Evolutionary conservation across 2,797 vertebrate genomes (phyloP), one percentile per base, ranked within the genome.

Genomic region (Microchirus variegatus): DNA sequence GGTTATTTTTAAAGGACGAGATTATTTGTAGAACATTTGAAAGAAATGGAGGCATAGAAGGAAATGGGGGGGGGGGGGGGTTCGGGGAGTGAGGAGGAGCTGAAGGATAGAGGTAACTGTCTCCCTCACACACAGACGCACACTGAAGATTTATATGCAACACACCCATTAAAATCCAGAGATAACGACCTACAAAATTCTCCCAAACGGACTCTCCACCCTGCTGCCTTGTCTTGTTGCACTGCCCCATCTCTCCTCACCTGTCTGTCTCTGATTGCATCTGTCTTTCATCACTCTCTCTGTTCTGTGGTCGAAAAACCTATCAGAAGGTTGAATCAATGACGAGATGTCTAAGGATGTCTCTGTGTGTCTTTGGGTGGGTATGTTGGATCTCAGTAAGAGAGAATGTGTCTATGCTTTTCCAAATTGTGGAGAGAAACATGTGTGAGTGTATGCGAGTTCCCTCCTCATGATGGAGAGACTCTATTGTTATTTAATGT

Each of bases 241-340:
- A 45, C 78, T 62, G 66, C 68, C 62, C 64, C 53, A 45, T 72
- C 72, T 73, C 67, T 70, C 74, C 66, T 71, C 73, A 82, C 77
- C 85, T 86, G 86, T 78, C 84, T 79, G 45, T 77, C 72, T 88
- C 70, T 64, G 79, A 69, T 89, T 90, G 82, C 86, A 41, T 19
- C 75, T 67, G 75, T 84, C 89, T 90, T 90, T 88, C 86, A 89
- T 89, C 87, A 88, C 83, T 76, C 82, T 67, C 68, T 71, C 51
- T 3, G 9, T 74, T 60, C 80, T 37, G 49, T 76, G 78, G 69
- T 78, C 78, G 1, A 31, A 85, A 79, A 79, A 79, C 71, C 69
- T 77, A 83, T 86, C 87, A 74, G 69, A 31, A 78, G 82, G 78
- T 59, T 56, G 65, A 82, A 80, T 89, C 87, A 70, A 76, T 84